phyloP scores from a whole-genome alignment of 2,888 invertebrate species.

The Nipponacmea schrenckii region DNA sequence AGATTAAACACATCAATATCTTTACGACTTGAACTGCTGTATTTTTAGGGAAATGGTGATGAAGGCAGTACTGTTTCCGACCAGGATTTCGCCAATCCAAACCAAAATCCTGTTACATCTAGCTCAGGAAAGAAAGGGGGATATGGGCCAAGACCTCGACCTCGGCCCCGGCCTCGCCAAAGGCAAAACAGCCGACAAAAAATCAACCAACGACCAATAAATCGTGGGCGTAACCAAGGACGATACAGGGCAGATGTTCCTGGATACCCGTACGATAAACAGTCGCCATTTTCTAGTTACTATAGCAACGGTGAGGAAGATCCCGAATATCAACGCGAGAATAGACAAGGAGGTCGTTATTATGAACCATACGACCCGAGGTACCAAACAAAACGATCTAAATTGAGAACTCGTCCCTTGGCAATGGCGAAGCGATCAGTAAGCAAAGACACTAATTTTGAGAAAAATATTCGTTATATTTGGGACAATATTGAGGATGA shows the following conservation, averaged over 20 bases:
- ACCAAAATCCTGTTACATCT: no score
- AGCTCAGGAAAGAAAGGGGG: no score
- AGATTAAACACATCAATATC: background rate
- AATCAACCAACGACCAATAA: no score
- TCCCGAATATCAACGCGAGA: background rate
- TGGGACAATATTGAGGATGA: background rate
- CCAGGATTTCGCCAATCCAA: no score
- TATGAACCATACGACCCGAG: conserved; percentile 2
- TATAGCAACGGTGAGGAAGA: background rate
- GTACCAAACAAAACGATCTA: background rate
- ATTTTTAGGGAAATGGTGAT: background rate
- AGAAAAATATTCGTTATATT: background rate
- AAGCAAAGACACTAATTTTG: background rate
- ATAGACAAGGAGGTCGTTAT: background rate
- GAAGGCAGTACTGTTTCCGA: no score
- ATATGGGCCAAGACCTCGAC: background rate
- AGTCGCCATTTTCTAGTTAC: conserved; percentile 8
- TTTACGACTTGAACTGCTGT: no score
- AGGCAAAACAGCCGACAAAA: background rate
- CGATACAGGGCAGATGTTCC: background rate
- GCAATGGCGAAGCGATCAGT: background rate
- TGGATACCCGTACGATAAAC: background rate
- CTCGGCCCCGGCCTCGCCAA: background rate
- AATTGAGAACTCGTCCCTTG: background rate
- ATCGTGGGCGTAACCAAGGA: background rate